Base-by-base conservation (phyloP, 1,140 invertebrate species). In the Drosophila funebris region DNA sequence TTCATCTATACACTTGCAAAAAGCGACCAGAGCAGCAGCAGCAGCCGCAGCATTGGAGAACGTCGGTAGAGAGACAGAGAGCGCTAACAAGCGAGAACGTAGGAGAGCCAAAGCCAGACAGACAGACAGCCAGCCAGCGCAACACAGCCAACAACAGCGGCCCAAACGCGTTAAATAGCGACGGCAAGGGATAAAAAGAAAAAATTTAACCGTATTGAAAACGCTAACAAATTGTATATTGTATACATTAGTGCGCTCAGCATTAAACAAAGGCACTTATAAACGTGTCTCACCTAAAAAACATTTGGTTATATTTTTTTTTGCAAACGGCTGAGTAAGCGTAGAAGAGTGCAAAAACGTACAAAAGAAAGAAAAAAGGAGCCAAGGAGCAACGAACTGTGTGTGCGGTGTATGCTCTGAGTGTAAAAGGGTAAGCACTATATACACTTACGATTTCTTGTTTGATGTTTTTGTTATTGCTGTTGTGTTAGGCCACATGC, bases 351-450 rank as follows among this genome's bases (percentile, higher is more conserved):
- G 79, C 78, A 79, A 79, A 85, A 54, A 54, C 70, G 64, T 68
- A 73, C 46, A 73, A 68, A 80, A 84, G 57, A 70, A 56, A 69
- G 46, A 61, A 76, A 76, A 85, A 81, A 80, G 77, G 83, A 85
- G 73, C 68, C 81, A 84, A 85, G 81, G 82, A 85, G 82, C 82
- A 85, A 85, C 82, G 82, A 85, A 85, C 82, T 85, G 79, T 82
- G 75, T 83, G 77, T 83, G 79, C 63, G 70, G 69, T 71, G 78
- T 78, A 53, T 52, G 79, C 78, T 52, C 70, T 82, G 74, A 57
- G 82, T 81, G 82, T 46, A 64, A 85, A 85, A 75, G 78, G 82
- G 82, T 85, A 85, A 85, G 82, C 74, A 78, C 75, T 85, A 85
- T 82, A 63, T 68, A 48, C 53, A 56, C 53, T 44, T 74, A 74